phyloP scores from a whole-genome alignment of 2,888 invertebrate genomes.

The Scaptomyza caliginosa region DNA sequence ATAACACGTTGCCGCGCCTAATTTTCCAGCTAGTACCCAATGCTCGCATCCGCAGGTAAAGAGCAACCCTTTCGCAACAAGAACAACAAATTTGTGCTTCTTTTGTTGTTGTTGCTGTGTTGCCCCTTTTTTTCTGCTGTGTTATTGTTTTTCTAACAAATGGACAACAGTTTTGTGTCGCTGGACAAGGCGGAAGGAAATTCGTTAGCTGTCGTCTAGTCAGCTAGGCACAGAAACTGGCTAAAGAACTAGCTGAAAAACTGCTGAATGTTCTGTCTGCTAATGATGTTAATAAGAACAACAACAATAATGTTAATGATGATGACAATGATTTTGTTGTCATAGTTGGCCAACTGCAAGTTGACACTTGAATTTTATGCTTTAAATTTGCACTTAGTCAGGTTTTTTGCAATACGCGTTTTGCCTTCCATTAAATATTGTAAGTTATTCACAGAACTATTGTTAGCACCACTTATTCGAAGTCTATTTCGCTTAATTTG shows the following conservation, averaged over 20 bases:
- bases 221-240: slow-evolving; percentile 11
- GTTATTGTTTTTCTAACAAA: slow-evolving; percentile 62
- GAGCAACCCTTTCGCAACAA: slow-evolving; percentile 45
- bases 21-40: slow-evolving; percentile 35
- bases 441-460: too few species aligned
- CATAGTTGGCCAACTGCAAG: neutral
- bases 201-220: slow-evolving; percentile 50
- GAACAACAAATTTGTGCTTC: slow-evolving; percentile 37
- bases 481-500: neutral
- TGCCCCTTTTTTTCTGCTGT: slow-evolving; percentile 12
- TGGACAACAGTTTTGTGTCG: slow-evolving; percentile 47
- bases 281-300: slow-evolving; percentile 13
- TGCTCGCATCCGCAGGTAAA: slow-evolving; percentile 9
- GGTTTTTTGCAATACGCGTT: neutral
- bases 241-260: slow-evolving; percentile 10
- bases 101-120: slow-evolving; percentile 6
- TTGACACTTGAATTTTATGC: slow-evolving; percentile 1
- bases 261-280: slow-evolving; percentile 21
- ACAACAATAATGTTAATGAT: neutral
- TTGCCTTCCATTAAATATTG: neutral
- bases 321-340: slow-evolving; percentile 8
- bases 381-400: neutral
- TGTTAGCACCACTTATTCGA: too few species aligned
- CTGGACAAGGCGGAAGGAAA: slow-evolving; percentile 55
- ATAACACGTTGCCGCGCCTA: slow-evolving; percentile 54